Conservation (phyloP, 2,113 vertebrate species). For the Elgaria multicarinata region DNA sequence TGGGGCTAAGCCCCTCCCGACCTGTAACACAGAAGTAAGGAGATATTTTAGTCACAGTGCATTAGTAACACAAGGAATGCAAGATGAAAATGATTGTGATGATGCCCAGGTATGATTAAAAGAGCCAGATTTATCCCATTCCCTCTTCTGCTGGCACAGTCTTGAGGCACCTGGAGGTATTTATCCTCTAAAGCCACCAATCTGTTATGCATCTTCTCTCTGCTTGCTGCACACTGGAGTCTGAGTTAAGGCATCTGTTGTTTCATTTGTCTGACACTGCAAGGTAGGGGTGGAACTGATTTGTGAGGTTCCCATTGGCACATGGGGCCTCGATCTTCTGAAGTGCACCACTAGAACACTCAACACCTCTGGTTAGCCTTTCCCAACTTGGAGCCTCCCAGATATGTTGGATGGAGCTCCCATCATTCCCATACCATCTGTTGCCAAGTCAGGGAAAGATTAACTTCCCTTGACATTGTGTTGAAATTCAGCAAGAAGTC, state of each 20-base stretch:
- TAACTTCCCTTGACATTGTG: too few species aligned
- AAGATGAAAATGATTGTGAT: background rate
- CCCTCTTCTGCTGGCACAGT: background rate
- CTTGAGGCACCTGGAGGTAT: background rate
- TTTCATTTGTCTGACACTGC: background rate
- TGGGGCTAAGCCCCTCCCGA: conserved; percentile 43
- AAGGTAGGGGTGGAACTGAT: too few species aligned
- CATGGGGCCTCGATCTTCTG: background rate
- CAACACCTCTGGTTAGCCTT: too few species aligned
- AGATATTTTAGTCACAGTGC: conserved; percentile 3
- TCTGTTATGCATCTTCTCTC: background rate
- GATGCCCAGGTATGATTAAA: background rate
- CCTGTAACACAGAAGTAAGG: conserved; percentile 39
- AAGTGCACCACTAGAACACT: background rate
- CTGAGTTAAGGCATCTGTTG: too few species aligned
- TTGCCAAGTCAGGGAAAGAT: background rate
- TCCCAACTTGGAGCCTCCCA: too few species aligned
- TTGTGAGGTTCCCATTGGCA: background rate
- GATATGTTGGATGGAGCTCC: too few species aligned
- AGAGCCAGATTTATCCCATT: background rate
- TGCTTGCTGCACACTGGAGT: background rate
- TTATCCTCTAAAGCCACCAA: background rate
- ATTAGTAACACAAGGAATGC: background rate
- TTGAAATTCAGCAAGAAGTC: background rate
- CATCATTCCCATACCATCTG: background rate